Evolutionary conservation across 2,797 vertebrate species (phyloP), one percentile per base, ranked within the genome.

Genomic region (Atherinosoma microstoma): DNA sequence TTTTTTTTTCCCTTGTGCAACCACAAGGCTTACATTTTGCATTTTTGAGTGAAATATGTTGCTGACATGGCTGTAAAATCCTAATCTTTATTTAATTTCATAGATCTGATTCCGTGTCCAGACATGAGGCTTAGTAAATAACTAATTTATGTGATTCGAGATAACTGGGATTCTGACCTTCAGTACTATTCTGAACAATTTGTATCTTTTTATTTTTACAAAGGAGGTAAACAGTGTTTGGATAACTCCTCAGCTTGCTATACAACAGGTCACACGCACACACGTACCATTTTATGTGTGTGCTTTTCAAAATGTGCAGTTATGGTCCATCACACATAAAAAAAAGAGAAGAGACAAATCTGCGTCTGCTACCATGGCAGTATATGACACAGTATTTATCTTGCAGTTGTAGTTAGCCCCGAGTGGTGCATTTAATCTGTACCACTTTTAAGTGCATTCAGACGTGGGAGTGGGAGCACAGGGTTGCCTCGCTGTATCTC

Each of bases 401-500:
- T 86, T 90, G 76, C 82, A 90, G 83, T 80, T 84, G 77, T 80
- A 90, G 83, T 86, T 88, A 90, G 84, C 89, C 83, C 83, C 32
- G 64, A 91, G 87, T 87, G 85, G 79, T 86, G 76, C 86, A 87
- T 91, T 91, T 90, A 88, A 91, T 91, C 85, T 85, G 76, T 64
- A 85, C 79, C 73, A 76, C 84, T 90, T 85, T 86, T 85, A 83
- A 47, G 84, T 83, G 87, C 82, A 82, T 90, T 88, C 83, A 86
- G 77, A 84, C 80, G 80, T 90, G 83, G 90, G 88, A 89, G 89
- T 85, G 78, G 62, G 87, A 87, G 85, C 81, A 85, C 67, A 47
- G 82, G 85, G 85, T 84, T 88, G 84, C 83, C 77, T 84, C 13
- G 76, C 76, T 66, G 69, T 86, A 85, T 84, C 81, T 82, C 74